These are phyloP conservation scores for Habrosyne pyritoides DNA, from an alignment of 2,888 invertebrate species.

Conservation along the genomic window DNA sequence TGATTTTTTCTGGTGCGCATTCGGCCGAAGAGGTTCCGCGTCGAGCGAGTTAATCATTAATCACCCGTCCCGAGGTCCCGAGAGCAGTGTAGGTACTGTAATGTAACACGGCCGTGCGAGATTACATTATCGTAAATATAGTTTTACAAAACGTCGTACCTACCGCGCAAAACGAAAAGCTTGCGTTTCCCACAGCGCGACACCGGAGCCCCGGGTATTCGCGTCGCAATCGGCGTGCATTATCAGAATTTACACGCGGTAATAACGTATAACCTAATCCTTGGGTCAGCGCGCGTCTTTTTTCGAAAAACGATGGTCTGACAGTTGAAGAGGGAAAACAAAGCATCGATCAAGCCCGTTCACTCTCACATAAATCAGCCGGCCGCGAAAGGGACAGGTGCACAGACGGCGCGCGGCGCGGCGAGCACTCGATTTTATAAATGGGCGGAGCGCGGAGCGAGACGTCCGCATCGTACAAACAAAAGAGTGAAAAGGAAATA, in stretches of 20 bases:
- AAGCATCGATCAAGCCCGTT: conserved; percentile 82
- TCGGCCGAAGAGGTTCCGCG: conserved; percentile 49
- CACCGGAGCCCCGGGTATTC: conserved; percentile 68
- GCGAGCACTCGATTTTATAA: conserved; percentile 80
- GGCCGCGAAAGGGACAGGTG: conserved; percentile 81
- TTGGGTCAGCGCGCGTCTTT: conserved; percentile 49
- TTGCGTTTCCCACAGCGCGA: conserved; percentile 61
- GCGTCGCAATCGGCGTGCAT: conserved; percentile 68
- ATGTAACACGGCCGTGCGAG: conserved; percentile 66
- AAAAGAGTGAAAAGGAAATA: conserved; percentile 80
- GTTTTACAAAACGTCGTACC: conserved; percentile 74
- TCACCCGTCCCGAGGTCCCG: conserved; percentile 57
- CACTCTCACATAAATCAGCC: conserved; percentile 83
- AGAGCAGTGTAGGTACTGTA: conserved; percentile 57
- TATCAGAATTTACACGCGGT: conserved; percentile 72
- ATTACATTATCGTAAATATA: conserved; percentile 80
- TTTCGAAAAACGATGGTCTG: conserved; percentile 60
- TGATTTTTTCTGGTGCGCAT: conserved; percentile 43
- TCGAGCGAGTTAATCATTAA: conserved; percentile 63
- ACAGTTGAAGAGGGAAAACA: conserved; percentile 75
- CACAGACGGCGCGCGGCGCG: conserved; percentile 64
- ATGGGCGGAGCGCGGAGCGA: conserved; percentile 80
- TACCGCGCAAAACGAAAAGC: conserved; percentile 65
- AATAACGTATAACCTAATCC: conserved; percentile 67
- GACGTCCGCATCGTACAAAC: conserved; percentile 53